Evolutionary conservation across 2,797 vertebrate genomes (phyloP), one percentile per base, ranked within the genome.

Genomic region (Rhabdomys pumilio): DNA sequence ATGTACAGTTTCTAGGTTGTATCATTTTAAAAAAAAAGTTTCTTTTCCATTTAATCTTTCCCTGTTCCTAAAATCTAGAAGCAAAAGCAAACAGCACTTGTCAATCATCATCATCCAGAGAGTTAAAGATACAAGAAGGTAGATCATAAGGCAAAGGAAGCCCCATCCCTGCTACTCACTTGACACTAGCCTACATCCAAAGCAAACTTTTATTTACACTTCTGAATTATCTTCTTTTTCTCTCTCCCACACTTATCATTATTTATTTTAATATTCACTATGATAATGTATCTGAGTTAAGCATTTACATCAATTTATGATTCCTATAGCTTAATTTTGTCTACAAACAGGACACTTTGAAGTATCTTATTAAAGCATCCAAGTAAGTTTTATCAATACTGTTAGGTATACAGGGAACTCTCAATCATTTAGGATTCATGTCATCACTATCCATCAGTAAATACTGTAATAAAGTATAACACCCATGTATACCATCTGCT

Each of bases 321-420:
- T 94, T 90, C 22, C 41, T 73, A 14, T 83, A 94, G 55, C 24
- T 95, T 93, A 72, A 96, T 86, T 95, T 91, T 91, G 24, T n/a
- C 77, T 73, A 80, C 4, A 93, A 67, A 94, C 26, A 11, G 24
- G 34, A 67, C 20, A 59, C 89, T 89, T n/a, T 50, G 3, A 95
- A 87, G n/a, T 73, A 59, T 72, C 22, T 47, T 89, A 29, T 31
- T 95, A 55, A 93, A 89, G 12, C 34, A 57, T 65, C 2, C 38
- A 89, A 89, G n/a, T 20, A 85, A 63, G 26, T 83, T 63, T 92
- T 92, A 87, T 77, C 59, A 81, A n/a, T 59, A 50, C 20, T 38
- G 38, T 19, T 17, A 53, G n/a, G 8, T 38, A 76, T 31, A 67
- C 41, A 89, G 50, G 29, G 88, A 82, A 92, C 38, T 89, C n/a